phyloP scores from a whole-genome alignment of 2,797 vertebrate species.

The Percopsis omiscomaycus region DNA sequence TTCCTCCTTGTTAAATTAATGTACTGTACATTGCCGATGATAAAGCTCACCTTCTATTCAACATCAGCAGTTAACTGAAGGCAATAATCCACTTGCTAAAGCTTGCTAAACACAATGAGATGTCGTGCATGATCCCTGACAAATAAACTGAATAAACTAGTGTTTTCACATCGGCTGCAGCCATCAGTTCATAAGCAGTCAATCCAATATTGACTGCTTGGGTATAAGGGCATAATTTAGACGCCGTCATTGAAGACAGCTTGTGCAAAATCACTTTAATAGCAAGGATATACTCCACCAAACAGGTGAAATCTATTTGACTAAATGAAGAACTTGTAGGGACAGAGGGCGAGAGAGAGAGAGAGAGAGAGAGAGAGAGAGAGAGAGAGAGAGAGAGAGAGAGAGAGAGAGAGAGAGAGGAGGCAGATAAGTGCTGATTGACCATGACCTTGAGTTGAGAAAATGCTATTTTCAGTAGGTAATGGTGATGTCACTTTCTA shows the following conservation, averaged over 20 bases:
- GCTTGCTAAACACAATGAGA: too few relatives aligned
- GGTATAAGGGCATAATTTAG: neutral
- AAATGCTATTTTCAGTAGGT: conserved; percentile 24
- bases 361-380: neutral
- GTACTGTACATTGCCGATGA: neutral
- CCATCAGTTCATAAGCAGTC: neutral
- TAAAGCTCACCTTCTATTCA: conserved; percentile 18
- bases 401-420: neutral
- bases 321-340: conserved; percentile 13
- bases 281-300: too few relatives aligned
- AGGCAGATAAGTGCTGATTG: conserved; percentile 17
- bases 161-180: neutral
- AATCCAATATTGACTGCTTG: neutral
- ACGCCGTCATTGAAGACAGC: neutral
- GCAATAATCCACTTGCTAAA: conserved; percentile 1
- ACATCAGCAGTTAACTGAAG: conserved; percentile 17
- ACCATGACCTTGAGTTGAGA: conserved; percentile 41
- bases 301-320: neutral
- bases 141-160: too few relatives aligned
- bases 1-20: conserved; percentile 21
- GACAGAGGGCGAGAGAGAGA: neutral
- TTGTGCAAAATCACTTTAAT: neutral
- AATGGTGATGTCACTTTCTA: conserved; percentile 32
- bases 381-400: neutral
- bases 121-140: too few relatives aligned